phyloP scores from a whole-genome alignment of 2,113 vertebrate genomes.

The Callithrix jacchus region DNA sequence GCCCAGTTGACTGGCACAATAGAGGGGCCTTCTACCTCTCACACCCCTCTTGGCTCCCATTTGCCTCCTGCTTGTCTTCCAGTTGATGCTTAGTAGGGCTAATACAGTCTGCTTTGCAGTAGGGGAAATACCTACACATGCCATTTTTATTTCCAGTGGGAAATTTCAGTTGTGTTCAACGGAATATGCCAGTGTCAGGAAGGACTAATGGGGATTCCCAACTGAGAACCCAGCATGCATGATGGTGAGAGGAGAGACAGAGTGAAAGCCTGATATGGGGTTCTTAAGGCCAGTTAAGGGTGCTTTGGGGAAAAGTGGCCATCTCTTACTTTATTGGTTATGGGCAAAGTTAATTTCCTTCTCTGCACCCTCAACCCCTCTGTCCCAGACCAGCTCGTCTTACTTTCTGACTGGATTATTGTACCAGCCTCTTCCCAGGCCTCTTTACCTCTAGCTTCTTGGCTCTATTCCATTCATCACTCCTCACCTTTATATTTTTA shows the following conservation, averaged over 20 bases:
- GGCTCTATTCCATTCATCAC: neutral
- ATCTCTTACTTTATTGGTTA: neutral
- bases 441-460: neutral
- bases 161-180: neutral
- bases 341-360: neutral
- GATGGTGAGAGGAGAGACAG: neutral
- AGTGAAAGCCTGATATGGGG: neutral
- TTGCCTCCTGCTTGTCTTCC: neutral
- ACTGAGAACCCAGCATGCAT: neutral
- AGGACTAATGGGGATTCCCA: neutral
- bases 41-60: neutral
- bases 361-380: neutral
- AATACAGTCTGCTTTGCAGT: neutral
- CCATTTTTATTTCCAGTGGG: neutral
- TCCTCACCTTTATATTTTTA: constrained; percentile 31
- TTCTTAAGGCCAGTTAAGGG: neutral
- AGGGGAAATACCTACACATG: neutral
- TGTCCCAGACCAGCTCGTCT: neutral
- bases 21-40: constrained; percentile 27
- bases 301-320: neutral
- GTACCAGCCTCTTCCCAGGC: neutral
- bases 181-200: neutral
- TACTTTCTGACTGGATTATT: neutral
- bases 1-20: constrained; percentile 18
- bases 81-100: constrained; percentile 8